phyloP scores from a whole-genome alignment of 37 sponge, comb jelly and placozoan genomes.

The Chondrilla cf. caribensis region DNA sequence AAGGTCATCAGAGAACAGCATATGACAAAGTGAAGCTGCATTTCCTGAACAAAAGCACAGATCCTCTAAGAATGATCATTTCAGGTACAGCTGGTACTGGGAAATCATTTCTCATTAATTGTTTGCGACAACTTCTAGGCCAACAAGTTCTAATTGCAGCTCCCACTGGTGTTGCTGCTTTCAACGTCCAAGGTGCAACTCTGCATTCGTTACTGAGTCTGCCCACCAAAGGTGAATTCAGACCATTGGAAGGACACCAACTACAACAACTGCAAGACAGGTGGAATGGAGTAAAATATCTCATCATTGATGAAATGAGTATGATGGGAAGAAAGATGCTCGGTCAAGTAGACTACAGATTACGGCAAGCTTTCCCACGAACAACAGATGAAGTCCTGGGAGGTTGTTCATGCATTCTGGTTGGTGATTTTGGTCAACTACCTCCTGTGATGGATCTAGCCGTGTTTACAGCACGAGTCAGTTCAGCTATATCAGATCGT shows the following conservation, averaged over 20 bases:
- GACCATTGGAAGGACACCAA: not conserved
- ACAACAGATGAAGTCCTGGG: not conserved
- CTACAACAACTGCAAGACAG: not conserved
- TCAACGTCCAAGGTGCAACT: constrained; percentile 21
- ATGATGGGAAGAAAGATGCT: constrained; percentile 46
- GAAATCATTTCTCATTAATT: constrained; percentile 47
- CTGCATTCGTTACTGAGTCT: not conserved
- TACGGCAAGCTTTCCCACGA: not conserved
- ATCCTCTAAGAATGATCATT: constrained; percentile 32
- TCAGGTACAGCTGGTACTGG: constrained; percentile 50
- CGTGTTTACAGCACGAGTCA: not conserved
- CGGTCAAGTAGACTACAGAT: constrained; percentile 26
- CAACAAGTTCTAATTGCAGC: constrained; percentile 35
- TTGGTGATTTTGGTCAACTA: constrained; percentile 3
- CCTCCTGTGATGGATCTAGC: constrained; percentile 14
- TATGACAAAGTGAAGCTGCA: constrained; percentile 45
- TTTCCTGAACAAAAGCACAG: not conserved
- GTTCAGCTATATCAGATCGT: constrained; percentile 4
- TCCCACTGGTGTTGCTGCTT: constrained; percentile 64
- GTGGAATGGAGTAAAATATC: not conserved
- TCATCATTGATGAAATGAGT: constrained; percentile 54
- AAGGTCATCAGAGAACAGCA: constrained; percentile 36
- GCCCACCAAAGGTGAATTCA: constrained; percentile 35
- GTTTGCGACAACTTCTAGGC: constrained; percentile 31
- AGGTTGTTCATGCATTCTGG: not conserved